These are phyloP conservation scores for Odontesthes bonariensis DNA, from an alignment of 2,113 vertebrate species.

Conservation along the genomic window DNA sequence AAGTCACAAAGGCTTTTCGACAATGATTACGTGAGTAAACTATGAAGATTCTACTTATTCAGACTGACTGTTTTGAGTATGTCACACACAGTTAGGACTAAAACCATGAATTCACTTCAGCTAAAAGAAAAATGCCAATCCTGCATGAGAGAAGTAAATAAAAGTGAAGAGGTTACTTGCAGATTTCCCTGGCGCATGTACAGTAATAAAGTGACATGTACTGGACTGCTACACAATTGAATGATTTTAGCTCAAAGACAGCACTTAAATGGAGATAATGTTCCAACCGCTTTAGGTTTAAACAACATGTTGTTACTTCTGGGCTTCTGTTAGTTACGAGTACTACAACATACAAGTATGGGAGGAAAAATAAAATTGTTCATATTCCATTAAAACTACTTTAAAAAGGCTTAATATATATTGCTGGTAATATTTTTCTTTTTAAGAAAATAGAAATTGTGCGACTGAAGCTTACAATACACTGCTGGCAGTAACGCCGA, in stretches of 20 bases:
- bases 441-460: constrained; percentile 86
- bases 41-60: constrained; percentile 66
- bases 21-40: constrained; percentile 82
- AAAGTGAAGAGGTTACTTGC: constrained; percentile 15
- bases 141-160: constrained; percentile 19
- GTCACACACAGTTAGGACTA: constrained; percentile 37
- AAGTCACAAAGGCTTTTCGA: constrained; percentile 59
- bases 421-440: constrained; percentile 82
- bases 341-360: constrained; percentile 82
- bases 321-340: constrained; percentile 76
- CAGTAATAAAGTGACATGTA: constrained; percentile 78
- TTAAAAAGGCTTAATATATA: constrained; percentile 90
- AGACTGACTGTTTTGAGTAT: constrained; percentile 46
- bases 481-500: constrained; percentile 78
- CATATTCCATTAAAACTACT: constrained; percentile 90
- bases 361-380: constrained; percentile 81
- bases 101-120: constrained; percentile 52
- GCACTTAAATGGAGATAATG: constrained; percentile 69
- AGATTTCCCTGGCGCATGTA: constrained; percentile 68
- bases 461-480: constrained; percentile 84
- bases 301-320: constrained; percentile 67
- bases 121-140: constrained; percentile 37
- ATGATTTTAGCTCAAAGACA: constrained; percentile 67
- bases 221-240: constrained; percentile 76
- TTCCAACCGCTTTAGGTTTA: constrained; percentile 66